These are phyloP conservation scores for Hydrophis major DNA, from an alignment of 2,797 vertebrate species.

Conservation along the genomic window DNA sequence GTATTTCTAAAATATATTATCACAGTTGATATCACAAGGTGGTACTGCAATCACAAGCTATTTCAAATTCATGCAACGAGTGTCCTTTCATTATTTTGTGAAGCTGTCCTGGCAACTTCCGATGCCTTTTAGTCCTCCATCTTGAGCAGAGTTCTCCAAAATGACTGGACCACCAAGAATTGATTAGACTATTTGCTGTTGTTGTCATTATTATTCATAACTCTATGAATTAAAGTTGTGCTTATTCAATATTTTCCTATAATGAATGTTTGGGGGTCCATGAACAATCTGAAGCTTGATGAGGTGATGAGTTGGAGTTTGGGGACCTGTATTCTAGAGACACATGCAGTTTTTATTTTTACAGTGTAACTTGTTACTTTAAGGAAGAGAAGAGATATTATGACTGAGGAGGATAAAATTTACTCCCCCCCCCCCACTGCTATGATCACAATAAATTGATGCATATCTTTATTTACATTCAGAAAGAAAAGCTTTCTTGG, in stretches of 20 bases:
- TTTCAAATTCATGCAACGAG: background rate
- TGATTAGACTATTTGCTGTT: background rate
- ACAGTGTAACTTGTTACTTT: too few relatives aligned
- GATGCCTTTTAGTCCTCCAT: background rate
- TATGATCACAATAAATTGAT: background rate
- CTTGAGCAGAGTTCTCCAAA: background rate
- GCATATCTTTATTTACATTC: background rate
- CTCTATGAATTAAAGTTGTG: background rate
- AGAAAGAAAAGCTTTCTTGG: background rate
- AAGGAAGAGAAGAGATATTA: background rate
- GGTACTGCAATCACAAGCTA: background rate
- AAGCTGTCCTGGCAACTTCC: background rate
- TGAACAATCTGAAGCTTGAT: background rate
- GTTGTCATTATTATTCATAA: background rate
- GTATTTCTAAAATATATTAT: background rate
- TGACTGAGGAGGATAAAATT: background rate
- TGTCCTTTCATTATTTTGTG: background rate
- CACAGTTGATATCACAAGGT: background rate
- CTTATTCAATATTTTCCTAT: background rate
- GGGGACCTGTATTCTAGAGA: background rate
- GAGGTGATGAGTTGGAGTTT: background rate
- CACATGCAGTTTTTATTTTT: background rate
- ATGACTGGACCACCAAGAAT: background rate
- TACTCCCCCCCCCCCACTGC: background rate
- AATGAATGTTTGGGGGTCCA: background rate